Conservation (phyloP, 2,888 invertebrate species). For the Sesia bembeciformis region DNA sequence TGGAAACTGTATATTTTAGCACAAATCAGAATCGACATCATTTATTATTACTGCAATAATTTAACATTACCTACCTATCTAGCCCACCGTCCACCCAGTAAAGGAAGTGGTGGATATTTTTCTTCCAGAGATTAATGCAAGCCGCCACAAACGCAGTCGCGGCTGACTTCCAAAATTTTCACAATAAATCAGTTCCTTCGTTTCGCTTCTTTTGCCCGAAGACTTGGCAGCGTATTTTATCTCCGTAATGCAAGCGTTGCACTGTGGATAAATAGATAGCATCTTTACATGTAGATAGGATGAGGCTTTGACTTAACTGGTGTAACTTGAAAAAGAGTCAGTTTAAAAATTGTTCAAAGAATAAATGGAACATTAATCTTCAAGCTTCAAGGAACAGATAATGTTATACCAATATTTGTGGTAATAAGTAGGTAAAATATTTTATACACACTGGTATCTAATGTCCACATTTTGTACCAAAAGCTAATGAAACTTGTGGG, state of each 20-base stretch:
- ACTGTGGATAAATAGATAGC: constrained; percentile 48
- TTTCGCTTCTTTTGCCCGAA: constrained; percentile 65
- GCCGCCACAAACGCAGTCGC: constrained; percentile 52
- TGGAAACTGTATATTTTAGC: too few relatives aligned
- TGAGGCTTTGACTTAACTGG: not conserved
- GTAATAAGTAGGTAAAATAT: too few relatives aligned
- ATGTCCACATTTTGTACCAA: too few relatives aligned
- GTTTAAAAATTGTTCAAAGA: too few relatives aligned
- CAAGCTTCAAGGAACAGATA: too few relatives aligned
- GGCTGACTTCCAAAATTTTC: constrained; percentile 73
- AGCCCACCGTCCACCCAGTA: constrained; percentile 24
- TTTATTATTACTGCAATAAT: too few relatives aligned
- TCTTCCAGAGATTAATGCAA: constrained; percentile 62
- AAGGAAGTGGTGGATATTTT: constrained; percentile 48
- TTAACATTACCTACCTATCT: not conserved
- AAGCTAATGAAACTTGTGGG: too few relatives aligned
- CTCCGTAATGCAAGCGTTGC: constrained; percentile 62
- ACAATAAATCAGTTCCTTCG: constrained; percentile 62
- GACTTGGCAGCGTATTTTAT: constrained; percentile 72
- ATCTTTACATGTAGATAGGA: not conserved
- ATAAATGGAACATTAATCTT: too few relatives aligned
- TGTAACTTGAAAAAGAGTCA: not conserved
- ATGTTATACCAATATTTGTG: too few relatives aligned
- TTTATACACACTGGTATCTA: too few relatives aligned
- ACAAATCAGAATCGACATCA: too few relatives aligned